These are phyloP conservation scores for Todiramphus chloris DNA, from an alignment of 2,113 vertebrate species.

Conservation along the genomic window DNA sequence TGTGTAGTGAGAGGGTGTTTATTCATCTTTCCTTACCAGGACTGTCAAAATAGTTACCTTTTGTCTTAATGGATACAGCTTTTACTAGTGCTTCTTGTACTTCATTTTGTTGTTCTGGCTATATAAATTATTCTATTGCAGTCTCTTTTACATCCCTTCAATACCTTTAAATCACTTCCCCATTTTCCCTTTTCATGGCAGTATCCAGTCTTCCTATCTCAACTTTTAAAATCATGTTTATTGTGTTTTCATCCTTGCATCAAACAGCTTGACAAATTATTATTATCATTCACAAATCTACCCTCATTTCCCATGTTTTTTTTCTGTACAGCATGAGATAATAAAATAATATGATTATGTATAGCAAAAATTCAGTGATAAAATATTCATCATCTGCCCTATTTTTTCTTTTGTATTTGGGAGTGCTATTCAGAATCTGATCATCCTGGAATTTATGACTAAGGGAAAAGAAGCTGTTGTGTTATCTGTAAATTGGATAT, in stretches of 20 bases:
- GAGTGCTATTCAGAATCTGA: constrained; percentile 38
- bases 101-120: not conserved
- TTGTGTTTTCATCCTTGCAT: constrained; percentile 47
- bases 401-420: constrained; percentile 56
- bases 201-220: constrained; percentile 23
- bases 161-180: constrained; percentile 32
- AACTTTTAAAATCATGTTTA: constrained; percentile 40
- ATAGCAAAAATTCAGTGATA: constrained; percentile 28
- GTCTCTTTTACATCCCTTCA: constrained; percentile 11
- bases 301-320: constrained; percentile 35
- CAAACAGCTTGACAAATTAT: constrained; percentile 50
- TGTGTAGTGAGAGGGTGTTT: not conserved
- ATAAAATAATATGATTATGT: constrained; percentile 65
- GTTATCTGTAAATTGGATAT: constrained; percentile 37
- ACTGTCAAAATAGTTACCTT: not conserved
- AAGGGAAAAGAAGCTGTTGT: constrained; percentile 17
- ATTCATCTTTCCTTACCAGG: not conserved
- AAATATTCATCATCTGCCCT: constrained; percentile 65
- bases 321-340: constrained; percentile 30
- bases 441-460: constrained; percentile 42
- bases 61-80: not conserved
- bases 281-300: constrained; percentile 57
- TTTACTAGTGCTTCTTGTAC: not conserved
- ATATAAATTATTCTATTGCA: not conserved
- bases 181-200: not conserved